phyloP scores from a whole-genome alignment of 2,888 invertebrate species.

The Nymphalis c-album region DNA sequence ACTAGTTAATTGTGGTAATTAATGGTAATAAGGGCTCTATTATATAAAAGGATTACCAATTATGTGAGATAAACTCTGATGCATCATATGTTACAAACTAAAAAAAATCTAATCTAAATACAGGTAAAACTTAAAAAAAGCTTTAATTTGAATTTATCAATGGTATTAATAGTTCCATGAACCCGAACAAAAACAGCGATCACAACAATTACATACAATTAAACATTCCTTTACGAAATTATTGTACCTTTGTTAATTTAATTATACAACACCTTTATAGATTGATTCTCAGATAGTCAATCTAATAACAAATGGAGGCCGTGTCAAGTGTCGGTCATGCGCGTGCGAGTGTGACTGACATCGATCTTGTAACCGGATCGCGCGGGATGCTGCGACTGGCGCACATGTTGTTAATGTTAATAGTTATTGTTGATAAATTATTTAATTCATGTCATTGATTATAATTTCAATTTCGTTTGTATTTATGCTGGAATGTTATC shows the following conservation, averaged over 20 bases:
- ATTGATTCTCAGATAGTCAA: constrained; percentile 19
- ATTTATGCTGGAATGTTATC: too few species aligned
- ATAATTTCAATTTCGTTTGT: too few species aligned
- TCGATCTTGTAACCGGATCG: constrained; percentile 60
- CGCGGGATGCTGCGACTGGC: constrained; percentile 38
- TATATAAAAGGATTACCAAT: too few species aligned
- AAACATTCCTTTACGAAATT: background rate
- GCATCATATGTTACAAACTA: too few species aligned
- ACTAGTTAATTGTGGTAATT: too few species aligned
- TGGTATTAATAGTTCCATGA: too few species aligned
- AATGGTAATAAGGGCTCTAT: too few species aligned
- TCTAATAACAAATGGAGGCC: constrained; percentile 26
- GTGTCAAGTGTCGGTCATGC: constrained; percentile 60
- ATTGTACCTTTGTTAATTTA: background rate
- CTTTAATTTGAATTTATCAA: too few species aligned
- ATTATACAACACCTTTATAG: constrained; percentile 6
- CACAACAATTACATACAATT: background rate
- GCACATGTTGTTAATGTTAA: constrained; percentile 3
- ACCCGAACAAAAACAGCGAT: too few species aligned
- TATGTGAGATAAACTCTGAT: too few species aligned
- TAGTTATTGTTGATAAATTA: constrained; percentile 13
- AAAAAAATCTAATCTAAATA: too few species aligned
- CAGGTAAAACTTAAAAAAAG: too few species aligned
- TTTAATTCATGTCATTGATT: background rate
- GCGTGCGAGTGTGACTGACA: constrained; percentile 60